These are phyloP conservation scores for Amphipoea lucens DNA, from an alignment of 2,888 invertebrate species.

Conservation along the genomic window DNA sequence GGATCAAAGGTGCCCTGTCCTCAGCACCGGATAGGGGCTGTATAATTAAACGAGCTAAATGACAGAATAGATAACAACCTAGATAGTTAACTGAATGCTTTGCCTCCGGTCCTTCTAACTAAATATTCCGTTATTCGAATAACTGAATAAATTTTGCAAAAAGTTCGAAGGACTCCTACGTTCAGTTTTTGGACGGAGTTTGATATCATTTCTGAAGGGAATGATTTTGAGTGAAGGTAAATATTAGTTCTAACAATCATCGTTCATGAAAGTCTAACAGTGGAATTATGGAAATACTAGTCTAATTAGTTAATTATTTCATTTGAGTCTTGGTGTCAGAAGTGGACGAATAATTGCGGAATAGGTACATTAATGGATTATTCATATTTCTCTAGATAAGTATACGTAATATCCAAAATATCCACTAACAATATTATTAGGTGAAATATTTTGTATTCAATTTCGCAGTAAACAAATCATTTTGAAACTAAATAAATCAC, in stretches of 20 bases:
- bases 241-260: constrained; percentile 9
- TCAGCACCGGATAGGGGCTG: constrained; percentile 26
- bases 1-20: constrained; percentile 39
- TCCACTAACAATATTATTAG: background rate
- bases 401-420: background rate
- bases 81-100: constrained; percentile 21
- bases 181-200: constrained; percentile 29
- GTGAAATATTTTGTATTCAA: background rate
- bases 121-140: constrained; percentile 50
- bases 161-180: constrained; percentile 24
- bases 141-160: constrained; percentile 48
- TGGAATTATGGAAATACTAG: background rate
- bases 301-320: background rate
- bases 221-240: constrained; percentile 24
- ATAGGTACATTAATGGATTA: background rate
- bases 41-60: constrained; percentile 32
- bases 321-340: background rate
- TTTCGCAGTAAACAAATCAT: background rate
- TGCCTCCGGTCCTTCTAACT: background rate
- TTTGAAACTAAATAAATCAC: constrained; percentile 10
- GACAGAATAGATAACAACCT: constrained; percentile 17
- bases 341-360: background rate
- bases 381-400: background rate
- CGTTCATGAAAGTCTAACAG: background rate
- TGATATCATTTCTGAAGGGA: constrained; percentile 19